Base-by-base conservation (phyloP, 2,888 invertebrate species). In the Andrena bicolor region DNA sequence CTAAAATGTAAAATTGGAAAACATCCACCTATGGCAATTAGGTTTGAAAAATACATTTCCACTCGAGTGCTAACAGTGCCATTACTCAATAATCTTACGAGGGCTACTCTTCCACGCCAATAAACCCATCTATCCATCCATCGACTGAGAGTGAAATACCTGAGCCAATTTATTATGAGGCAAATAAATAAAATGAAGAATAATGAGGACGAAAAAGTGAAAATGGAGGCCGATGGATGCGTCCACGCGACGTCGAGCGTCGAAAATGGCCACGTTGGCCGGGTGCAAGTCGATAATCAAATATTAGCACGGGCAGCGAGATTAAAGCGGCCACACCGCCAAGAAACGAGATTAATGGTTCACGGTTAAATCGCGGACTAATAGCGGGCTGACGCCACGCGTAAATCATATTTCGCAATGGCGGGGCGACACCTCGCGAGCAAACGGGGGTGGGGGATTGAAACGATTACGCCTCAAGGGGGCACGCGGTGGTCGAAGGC, bases 401-500 rank as follows among this genome's bases (percentile, higher is more conserved):
- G 80, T 80, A 80, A 80, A 80, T 80, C 80, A 80, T 51, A 61
- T 80, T 80, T 80, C 66, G 76, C 65, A 80, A 80, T 32, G 68
- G 53, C 74, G 74, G 26, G 68, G 74, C 78, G 69, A 41, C 68
- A 53, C 63, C 53, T 48, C 26, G 63, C 70, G 73, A 74, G 68
- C 68, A 69, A 74, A 79, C 48, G 48, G 78, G 78, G 78, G 69
- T 79, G 71, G 56, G 48, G 78, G 78, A 74, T 74, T 74, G 71
- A 79, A 79, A 74, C 48, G 72, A 65, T 73, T 28, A 30, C 76
- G 64, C 72, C 66, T 66, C 41, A 58, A 60, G 71, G 71, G 63
- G 51, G n/a, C 32, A 32, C 32, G 32, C 53, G 69, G 35, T 26
- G 56, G 10, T 68, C 49, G 49, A 32, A 76, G 66, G 48, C 60